Evolutionary conservation across 2,113 vertebrate genomes (phyloP).

Genomic region (Rattus norvegicus): GRCr8 NC_086019.1:227266501-227267000

Average conservation of each 20-base stretch:
- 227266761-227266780: not conserved
- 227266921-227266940: not conserved
- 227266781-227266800: not conserved
- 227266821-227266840: not conserved
- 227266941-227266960: not conserved
- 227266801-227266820: not conserved
- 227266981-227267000: not conserved
- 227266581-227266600: too few relatives aligned
- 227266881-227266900: not conserved
- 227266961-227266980: not conserved
- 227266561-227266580: too few relatives aligned
- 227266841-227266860: not conserved
- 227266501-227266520: rapidly evolving
- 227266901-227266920: not conserved
- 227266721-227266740: not conserved
- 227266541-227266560: too few relatives aligned
- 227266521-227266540: too few relatives aligned
- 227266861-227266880: not conserved
- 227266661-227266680: too few relatives aligned
- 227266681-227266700: not conserved
- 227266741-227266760: not conserved
- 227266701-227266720: not conserved
- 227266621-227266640: too few relatives aligned
- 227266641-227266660: too few relatives aligned
- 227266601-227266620: too few relatives aligned